Evolutionary conservation across 2,113 vertebrate genomes (phyloP).

Genomic region (Onychostruthus taczanowskii): DNA sequence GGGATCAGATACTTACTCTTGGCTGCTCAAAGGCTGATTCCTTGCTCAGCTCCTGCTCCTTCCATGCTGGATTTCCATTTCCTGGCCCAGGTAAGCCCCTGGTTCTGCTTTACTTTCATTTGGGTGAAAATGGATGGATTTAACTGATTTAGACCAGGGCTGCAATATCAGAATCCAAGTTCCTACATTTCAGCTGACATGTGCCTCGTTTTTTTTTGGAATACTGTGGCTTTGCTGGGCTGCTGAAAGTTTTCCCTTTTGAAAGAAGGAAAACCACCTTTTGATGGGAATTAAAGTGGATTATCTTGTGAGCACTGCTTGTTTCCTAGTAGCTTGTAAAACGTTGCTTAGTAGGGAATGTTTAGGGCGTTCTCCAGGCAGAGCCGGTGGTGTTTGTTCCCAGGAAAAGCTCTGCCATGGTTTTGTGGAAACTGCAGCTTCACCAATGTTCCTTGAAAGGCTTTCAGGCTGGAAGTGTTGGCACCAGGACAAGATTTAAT

Average conservation of each 20-base stretch:
- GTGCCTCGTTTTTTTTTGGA: neutral
- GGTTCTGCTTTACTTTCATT: fast-evolving
- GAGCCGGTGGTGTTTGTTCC: neutral
- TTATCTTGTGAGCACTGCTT: neutral
- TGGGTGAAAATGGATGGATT: neutral
- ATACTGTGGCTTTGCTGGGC: neutral
- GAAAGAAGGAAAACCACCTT: neutral
- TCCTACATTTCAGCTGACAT: neutral
- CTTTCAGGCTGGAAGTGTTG: neutral
- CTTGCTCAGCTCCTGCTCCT: fast-evolving
- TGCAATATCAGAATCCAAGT: neutral
- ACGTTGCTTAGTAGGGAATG: neutral
- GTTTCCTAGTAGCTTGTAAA: neutral
- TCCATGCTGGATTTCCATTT: fast-evolving
- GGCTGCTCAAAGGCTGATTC: fast-evolving
- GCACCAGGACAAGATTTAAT: too few relatives aligned
- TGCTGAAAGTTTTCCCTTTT: neutral
- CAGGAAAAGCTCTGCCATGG: neutral
- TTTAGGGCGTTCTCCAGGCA: neutral
- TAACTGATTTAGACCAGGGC: fast-evolving
- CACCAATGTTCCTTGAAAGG: neutral
- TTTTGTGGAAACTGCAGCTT: neutral
- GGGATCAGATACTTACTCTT: fast-evolving
- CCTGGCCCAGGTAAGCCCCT: neutral
- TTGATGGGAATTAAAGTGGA: neutral